Conservation (phyloP, 2,113 vertebrate species). For the Amazona vittata region DNA sequence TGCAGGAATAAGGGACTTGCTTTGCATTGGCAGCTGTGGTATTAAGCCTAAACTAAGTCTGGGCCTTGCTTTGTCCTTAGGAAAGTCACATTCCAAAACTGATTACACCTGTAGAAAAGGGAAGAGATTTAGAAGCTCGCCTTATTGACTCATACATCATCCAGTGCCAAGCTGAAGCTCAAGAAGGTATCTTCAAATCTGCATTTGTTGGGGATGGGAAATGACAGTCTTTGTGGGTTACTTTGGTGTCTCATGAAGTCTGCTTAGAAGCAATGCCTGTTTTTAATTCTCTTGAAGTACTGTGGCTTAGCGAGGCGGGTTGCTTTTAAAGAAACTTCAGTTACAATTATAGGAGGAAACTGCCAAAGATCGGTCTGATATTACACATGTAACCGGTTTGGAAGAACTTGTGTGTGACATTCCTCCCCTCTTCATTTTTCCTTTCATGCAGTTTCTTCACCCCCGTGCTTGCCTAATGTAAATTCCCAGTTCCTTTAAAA, state of each 20-base stretch:
- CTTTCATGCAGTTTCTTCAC: background rate
- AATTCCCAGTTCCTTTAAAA: background rate
- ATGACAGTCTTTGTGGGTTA: background rate
- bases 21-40: background rate
- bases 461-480: background rate
- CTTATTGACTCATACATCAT: conserved; percentile 91
- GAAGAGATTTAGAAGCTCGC: conserved; percentile 89
- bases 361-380: background rate
- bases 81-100: conserved; percentile 90
- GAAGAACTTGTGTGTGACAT: background rate
- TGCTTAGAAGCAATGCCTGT: background rate
- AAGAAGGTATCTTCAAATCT: conserved; percentile 85
- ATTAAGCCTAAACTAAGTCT: background rate
- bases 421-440: background rate
- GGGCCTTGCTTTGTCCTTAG: conserved; percentile 67
- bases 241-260: background rate
- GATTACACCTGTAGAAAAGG: conserved; percentile 93
- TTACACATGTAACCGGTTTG: background rate
- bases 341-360: background rate
- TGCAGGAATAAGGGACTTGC: background rate
- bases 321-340: background rate
- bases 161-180: conserved; percentile 96
- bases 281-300: background rate
- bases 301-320: background rate
- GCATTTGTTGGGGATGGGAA: background rate